A percentile compares a stretch with the other conserved stretches of the same genome.
phyloP scores from a whole-genome alignment of 2,113 vertebrate genomes.

The Calidris pugnax region DNA sequence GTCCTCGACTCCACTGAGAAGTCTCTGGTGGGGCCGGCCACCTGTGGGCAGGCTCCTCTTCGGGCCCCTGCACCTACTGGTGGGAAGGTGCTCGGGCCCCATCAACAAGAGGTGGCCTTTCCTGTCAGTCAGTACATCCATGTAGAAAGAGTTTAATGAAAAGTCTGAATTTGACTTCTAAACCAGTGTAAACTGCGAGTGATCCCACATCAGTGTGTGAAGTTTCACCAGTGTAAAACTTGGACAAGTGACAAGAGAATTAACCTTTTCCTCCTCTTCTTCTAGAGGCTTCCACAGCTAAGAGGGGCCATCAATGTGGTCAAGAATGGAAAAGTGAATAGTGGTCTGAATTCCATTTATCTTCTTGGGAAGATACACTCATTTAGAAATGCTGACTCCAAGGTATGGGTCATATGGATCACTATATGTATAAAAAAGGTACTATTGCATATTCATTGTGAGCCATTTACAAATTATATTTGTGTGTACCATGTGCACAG shows the following conservation, averaged over 20 bases:
- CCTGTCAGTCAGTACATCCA: neutral
- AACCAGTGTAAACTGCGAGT: rapidly evolving
- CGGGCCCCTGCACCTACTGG: rapidly evolving
- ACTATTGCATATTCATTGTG: neutral
- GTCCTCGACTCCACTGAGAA: neutral
- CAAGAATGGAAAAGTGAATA: neutral
- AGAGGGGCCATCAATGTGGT: neutral
- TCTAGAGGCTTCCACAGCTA: neutral
- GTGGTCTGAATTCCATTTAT: neutral
- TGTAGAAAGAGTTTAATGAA: rapidly evolving
- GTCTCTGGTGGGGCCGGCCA: neutral
- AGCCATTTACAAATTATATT: neutral
- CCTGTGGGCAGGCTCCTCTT: neutral
- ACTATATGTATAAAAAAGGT: neutral
- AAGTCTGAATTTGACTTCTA: neutral
- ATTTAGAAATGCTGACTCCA: neutral
- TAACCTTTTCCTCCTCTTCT: neutral
- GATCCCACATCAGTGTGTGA: neutral
- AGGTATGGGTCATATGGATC: neutral
- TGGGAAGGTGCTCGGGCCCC: neutral
- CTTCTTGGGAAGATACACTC: neutral
- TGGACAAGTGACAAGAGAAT: neutral
- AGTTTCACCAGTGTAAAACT: neutral
- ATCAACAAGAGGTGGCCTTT: neutral
- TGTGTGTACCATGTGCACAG: neutral